A percentile compares a stretch with the other conserved stretches of the same genome.
phyloP scores from a whole-genome alignment of 2,888 invertebrate species.

The Hirtodrosophila duncani region DNA sequence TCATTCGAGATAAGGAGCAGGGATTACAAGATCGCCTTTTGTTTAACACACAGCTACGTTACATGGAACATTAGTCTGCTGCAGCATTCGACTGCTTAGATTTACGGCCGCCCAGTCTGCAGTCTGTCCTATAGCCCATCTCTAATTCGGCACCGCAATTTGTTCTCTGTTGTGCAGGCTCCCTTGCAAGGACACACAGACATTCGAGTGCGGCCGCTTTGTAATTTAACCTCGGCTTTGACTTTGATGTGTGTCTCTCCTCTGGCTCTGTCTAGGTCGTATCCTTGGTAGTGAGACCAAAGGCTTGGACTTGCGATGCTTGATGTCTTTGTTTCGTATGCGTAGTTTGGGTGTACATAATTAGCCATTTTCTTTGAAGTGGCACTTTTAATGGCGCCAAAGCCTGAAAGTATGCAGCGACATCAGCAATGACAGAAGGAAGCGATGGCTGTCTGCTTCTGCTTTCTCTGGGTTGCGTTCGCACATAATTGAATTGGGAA shows the following conservation, averaged over 20 bases:
- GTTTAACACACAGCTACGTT: neutral
- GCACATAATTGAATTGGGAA: slow-evolving; percentile 65
- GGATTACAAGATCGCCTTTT: slow-evolving; percentile 1
- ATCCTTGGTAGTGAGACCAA: slow-evolving; percentile 34
- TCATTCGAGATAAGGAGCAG: neutral
- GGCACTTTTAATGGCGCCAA: slow-evolving; percentile 23
- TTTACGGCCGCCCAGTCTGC: slow-evolving; percentile 20
- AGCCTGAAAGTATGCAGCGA: slow-evolving; percentile 28
- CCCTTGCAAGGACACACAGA: slow-evolving; percentile 1
- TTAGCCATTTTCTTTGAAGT: slow-evolving; percentile 60
- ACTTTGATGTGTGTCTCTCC: too few relatives aligned
- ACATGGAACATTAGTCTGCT: too few relatives aligned
- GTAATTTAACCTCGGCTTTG: slow-evolving; percentile 55
- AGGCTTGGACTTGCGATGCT: neutral
- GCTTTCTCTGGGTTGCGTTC: too few relatives aligned
- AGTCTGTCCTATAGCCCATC: slow-evolving; percentile 11
- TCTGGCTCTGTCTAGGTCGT: slow-evolving; percentile 30
- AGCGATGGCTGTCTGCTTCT: too few relatives aligned
- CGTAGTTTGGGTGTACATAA: slow-evolving; percentile 29
- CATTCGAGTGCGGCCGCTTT: slow-evolving; percentile 47
- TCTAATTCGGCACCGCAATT: slow-evolving; percentile 38
- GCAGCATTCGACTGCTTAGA: slow-evolving; percentile 9
- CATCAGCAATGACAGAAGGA: too few relatives aligned
- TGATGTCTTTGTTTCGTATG: slow-evolving; percentile 3
- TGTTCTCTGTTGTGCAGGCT: slow-evolving; percentile 16